phyloP scores from a whole-genome alignment of 2,113 vertebrate genomes.

The Lasiurus borealis region DNA sequence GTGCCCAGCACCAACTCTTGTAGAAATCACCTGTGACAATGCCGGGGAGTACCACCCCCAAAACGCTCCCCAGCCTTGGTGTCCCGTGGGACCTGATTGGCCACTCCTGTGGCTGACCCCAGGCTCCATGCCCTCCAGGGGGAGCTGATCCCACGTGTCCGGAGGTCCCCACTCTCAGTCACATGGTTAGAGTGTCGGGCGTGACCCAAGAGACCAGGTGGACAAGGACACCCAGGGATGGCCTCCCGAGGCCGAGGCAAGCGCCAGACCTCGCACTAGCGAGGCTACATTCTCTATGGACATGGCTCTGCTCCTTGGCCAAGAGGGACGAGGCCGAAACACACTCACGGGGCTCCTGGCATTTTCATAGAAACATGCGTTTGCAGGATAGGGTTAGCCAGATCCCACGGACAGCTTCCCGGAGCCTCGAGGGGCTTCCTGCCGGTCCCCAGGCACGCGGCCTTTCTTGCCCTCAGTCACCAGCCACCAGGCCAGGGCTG shows the following conservation, averaged over 20 bases:
- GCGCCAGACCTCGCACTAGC: not conserved
- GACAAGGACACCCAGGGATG: not conserved
- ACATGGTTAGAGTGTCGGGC: not conserved
- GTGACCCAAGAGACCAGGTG: not conserved
- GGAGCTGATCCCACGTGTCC: fast-evolving
- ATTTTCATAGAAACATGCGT: not conserved
- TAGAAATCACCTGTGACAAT: fast-evolving
- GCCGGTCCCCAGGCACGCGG: fast-evolving
- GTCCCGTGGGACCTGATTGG: fast-evolving
- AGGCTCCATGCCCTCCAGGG: not conserved
- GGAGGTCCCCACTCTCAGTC: not conserved
- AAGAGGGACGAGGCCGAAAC: not conserved
- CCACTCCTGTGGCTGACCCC: not conserved
- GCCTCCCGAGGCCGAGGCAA: not conserved
- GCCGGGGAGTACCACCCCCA: fast-evolving
- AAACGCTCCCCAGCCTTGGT: not conserved
- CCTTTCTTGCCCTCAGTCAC: not conserved
- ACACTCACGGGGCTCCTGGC: not conserved
- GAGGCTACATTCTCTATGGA: not conserved
- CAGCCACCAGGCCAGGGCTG: not conserved
- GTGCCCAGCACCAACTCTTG: fast-evolving
- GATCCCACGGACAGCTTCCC: too few relatives aligned
- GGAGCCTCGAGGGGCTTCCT: not conserved
- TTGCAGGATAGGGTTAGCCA: not conserved
- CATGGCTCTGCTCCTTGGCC: not conserved